Percentiles rank a stretch among this genome's conserved stretches.
These are phyloP conservation scores for Sphaerophoria rueppellii DNA, from an alignment of 2,888 invertebrate genomes.

Conservation along the genomic window DNA sequence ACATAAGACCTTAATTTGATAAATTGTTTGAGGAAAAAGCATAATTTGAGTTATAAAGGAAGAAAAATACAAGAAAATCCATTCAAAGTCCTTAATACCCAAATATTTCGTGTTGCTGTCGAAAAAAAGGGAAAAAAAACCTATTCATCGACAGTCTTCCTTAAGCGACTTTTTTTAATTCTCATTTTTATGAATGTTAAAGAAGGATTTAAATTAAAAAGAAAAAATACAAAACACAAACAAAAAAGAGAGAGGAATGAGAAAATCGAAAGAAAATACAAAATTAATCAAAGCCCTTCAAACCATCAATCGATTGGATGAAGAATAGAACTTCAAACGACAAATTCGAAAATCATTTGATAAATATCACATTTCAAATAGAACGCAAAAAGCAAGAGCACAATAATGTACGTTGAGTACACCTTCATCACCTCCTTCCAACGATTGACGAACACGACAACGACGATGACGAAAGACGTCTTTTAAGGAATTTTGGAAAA, in stretches of 20 bases:
- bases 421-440: not conserved
- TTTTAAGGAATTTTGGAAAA: too few relatives aligned
- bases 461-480: too few relatives aligned
- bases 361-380: slow-evolving; percentile 60
- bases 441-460: not conserved
- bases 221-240: not conserved
- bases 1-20: slow-evolving; percentile 21
- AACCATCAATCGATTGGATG: slow-evolving; percentile 30
- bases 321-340: slow-evolving; percentile 47
- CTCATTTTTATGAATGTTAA: not conserved
- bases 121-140: not conserved
- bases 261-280: slow-evolving; percentile 11
- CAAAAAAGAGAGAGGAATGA: not conserved
- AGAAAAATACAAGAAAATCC: not conserved
- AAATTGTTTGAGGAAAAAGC: slow-evolving; percentile 15
- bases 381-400: not conserved
- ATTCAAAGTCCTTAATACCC: not conserved
- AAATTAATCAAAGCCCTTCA: slow-evolving; percentile 42
- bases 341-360: slow-evolving; percentile 57
- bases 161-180: not conserved
- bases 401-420: not conserved
- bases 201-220: not conserved
- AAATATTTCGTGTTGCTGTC: not conserved
- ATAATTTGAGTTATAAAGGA: not conserved
- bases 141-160: too few relatives aligned